phyloP scores from a whole-genome alignment of 1,140 invertebrate species.

The Hylaeus volcanicus region DNA sequence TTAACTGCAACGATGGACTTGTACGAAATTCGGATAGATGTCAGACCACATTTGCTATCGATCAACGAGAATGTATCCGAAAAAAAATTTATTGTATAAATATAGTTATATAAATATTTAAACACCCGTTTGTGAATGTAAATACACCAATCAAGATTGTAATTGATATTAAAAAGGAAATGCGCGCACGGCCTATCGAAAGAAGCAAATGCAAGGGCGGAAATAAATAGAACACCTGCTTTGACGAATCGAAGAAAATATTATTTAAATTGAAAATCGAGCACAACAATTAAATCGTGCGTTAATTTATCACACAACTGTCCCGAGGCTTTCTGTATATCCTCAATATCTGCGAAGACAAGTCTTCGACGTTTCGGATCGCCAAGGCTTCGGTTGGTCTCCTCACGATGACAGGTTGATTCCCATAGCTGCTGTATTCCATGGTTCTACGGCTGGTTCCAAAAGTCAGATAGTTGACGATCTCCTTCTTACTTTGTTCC shows the following conservation, averaged over 20 bases:
- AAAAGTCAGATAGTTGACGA: slow-evolving; percentile 73
- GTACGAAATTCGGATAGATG: neutral
- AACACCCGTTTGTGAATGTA: slow-evolving; percentile 1
- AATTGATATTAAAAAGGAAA: neutral
- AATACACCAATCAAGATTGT: slow-evolving; percentile 2
- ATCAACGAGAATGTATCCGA: neutral
- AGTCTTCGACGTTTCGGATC: slow-evolving; percentile 11
- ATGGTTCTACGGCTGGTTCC: slow-evolving; percentile 75
- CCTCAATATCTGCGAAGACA: slow-evolving; percentile 57
- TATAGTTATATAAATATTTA: slow-evolving; percentile 43
- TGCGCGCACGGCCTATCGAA: neutral
- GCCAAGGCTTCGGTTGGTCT: slow-evolving; percentile 57
- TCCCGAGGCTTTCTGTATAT: slow-evolving; percentile 67
- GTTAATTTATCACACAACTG: slow-evolving; percentile 66
- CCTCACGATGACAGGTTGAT: slow-evolving; percentile 76
- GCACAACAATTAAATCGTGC: neutral
- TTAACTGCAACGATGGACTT: neutral
- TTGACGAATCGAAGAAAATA: neutral
- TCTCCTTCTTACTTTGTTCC: slow-evolving; percentile 69
- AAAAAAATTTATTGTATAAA: slow-evolving; percentile 36
- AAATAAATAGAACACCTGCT: neutral
- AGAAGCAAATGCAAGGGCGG: neutral
- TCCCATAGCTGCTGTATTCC: slow-evolving; percentile 78
- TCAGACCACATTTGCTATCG: neutral
- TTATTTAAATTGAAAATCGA: slow-evolving; percentile 12